Evolutionary conservation across 2,888 invertebrate genomes (phyloP), one percentile per base, ranked within the genome.

Genomic region (Drosophila aldrichi): DNA sequence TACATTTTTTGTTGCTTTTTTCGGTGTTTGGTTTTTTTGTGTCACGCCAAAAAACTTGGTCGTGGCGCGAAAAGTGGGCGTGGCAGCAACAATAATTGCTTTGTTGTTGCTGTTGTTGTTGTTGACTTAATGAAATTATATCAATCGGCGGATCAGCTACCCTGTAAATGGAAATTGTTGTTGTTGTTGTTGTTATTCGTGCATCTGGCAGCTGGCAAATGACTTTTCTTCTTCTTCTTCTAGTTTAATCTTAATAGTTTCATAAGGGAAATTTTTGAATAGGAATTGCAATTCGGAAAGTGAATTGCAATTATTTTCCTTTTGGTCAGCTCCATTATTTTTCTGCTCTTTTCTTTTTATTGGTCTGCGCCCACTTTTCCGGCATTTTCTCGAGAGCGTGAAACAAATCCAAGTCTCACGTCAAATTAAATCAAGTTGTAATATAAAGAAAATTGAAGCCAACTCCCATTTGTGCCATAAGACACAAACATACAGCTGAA

Each of bases 381-480:
- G 52, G 22, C 49, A 62, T 75, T 77, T 68, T 58, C 69, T 70
- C 62, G 46, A 48, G 82, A 74, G 83, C 43, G 38, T 57, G 80
- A 82, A 29, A 88, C 83, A 86, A 90, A 90, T 92, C 88, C 83
- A 86, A 90, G 91, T 92, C 92, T 92, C 92, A 88, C 89, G 91
- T 91, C 92, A 91, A 92, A 92, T 92, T 92, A 92, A 92, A 92
- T 92, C 92, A 92, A 90, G 91, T 76, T 81, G 81, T 91, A 92
- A 92, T 91, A 91, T 87, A 84, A 87, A 88, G 89, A 87, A 91
- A 92, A 92, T 91, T 84, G 89, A 82, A 86, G 83, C 82, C 84
- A 82, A 85, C 79, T 91, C 91, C 91, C 91, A 75, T 82, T 89
- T 82, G 91, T 81, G 76, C 89, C 82, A 91, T 91, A 91, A 91